Evolutionary conservation across 2,797 vertebrate genomes (phyloP).

Genomic region (Phrynocephalus guinanensis): DNA sequence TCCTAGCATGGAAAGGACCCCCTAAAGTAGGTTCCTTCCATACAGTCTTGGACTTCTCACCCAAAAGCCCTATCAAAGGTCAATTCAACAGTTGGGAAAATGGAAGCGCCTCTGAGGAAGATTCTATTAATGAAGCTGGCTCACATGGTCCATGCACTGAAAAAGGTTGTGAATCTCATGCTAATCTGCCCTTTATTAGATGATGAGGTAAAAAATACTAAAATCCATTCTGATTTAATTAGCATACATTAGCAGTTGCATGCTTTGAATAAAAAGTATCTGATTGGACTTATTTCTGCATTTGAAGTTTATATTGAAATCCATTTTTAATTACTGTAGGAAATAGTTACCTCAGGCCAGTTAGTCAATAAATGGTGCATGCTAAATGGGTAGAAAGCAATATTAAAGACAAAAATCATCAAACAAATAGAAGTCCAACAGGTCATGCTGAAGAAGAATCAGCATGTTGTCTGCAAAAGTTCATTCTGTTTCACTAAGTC

Average conservation of each 20-base stretch:
- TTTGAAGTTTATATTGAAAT: slow-evolving; percentile 4
- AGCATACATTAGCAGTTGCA: background rate
- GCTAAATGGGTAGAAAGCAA: background rate
- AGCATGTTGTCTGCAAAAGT: background rate
- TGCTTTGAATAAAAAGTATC: background rate
- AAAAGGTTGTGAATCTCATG: background rate
- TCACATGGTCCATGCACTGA: background rate
- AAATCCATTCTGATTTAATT: slow-evolving; percentile 30
- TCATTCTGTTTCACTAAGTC: background rate
- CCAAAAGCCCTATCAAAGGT: background rate
- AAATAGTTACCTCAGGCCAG: background rate
- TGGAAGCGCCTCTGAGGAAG: background rate
- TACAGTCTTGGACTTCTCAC: background rate
- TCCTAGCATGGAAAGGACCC: background rate
- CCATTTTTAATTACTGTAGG: background rate
- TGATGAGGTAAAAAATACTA: background rate
- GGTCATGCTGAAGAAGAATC: background rate
- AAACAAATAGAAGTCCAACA: background rate
- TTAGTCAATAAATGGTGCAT: background rate
- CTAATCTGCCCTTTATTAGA: background rate
- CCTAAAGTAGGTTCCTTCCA: background rate
- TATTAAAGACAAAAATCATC: background rate
- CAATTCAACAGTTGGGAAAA: background rate
- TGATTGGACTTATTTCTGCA: slow-evolving; percentile 6
- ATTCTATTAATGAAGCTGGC: background rate